Conservation (phyloP, 2,888 invertebrate genomes). For the Melanostoma mellinum region DNA sequence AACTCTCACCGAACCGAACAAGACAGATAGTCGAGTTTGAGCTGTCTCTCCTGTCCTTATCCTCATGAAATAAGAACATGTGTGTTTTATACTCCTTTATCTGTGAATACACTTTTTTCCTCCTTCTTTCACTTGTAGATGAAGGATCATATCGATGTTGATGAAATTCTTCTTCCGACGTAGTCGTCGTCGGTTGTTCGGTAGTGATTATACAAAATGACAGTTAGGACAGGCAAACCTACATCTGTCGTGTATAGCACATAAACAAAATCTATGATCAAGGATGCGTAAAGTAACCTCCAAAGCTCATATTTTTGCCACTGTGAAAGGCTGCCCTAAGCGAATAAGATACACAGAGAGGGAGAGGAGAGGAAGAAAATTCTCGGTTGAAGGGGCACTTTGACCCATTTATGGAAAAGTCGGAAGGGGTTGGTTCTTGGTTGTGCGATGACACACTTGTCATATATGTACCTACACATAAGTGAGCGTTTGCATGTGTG, state of each 20-base stretch:
- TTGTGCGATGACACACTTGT: conserved; percentile 11
- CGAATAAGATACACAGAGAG: conserved; percentile 8
- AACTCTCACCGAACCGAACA: no score
- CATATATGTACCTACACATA: no score
- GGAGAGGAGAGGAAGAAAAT: conserved; percentile 22
- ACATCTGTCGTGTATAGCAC: not conserved
- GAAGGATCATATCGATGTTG: conserved; percentile 47
- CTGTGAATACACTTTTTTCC: not conserved
- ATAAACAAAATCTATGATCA: conserved; percentile 54
- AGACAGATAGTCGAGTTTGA: not conserved
- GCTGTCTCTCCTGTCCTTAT: not conserved
- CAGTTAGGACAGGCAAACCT: not conserved
- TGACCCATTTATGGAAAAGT: conserved; percentile 55
- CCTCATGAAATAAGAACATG: not conserved
- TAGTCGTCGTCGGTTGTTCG: conserved; percentile 27
- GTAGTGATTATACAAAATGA: conserved; percentile 46
- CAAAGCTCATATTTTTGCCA: conserved; percentile 34
- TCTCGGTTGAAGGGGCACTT: conserved; percentile 68
- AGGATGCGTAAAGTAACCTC: conserved; percentile 66
- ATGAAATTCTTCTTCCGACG: conserved; percentile 30
- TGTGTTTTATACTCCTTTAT: not conserved
- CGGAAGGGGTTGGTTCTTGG: conserved; percentile 20
- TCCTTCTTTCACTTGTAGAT: not conserved
- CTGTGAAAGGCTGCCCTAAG: conserved; percentile 11
- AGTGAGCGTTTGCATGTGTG: not conserved